phyloP scores from a whole-genome alignment of 2,888 invertebrate species.

The Anticlea derivata region DNA sequence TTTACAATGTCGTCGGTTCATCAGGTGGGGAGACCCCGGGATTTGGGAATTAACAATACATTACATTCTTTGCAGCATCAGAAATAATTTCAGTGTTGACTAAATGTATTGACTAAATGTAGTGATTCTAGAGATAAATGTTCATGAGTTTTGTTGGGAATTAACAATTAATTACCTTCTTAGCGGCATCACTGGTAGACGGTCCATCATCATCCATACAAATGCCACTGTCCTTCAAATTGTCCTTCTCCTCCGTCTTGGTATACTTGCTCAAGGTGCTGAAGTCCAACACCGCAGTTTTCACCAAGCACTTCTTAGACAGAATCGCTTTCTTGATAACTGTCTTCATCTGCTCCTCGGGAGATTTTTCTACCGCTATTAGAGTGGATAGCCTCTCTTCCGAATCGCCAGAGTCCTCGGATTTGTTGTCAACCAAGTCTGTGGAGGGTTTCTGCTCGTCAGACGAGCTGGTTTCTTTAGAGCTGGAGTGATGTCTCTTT shows the following conservation, averaged over 20 bases:
- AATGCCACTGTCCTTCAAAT: conserved; percentile 74
- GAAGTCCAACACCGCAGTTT: conserved; percentile 70
- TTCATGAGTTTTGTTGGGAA: too few relatives aligned
- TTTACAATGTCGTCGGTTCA: too few relatives aligned
- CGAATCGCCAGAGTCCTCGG: conserved; percentile 73
- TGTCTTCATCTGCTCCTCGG: conserved; percentile 72
- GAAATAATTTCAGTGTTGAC: too few relatives aligned
- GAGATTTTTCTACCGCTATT: conserved; percentile 68
- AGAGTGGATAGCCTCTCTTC: conserved; percentile 65
- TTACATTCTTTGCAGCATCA: too few relatives aligned
- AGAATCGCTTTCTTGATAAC: conserved; percentile 72
- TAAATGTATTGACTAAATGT: too few relatives aligned
- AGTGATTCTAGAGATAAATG: too few relatives aligned
- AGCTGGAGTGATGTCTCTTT: conserved; percentile 86
- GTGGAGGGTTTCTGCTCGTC: conserved; percentile 75
- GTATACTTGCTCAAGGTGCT: conserved; percentile 62
- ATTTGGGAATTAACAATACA: too few relatives aligned
- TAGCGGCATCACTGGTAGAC: conserved; percentile 56
- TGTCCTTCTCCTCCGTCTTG: conserved; percentile 63
- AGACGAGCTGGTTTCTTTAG: conserved; percentile 78
- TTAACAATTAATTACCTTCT: conserved; percentile 66
- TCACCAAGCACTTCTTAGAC: conserved; percentile 68
- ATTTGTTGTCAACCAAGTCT: conserved; percentile 72
- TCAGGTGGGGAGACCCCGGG: too few relatives aligned
- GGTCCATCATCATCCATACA: conserved; percentile 64